Evolutionary conservation across 1,140 invertebrate species (phyloP), one percentile per base, ranked within the genome.

Genomic region (Neodiprion pinetum): DNA sequence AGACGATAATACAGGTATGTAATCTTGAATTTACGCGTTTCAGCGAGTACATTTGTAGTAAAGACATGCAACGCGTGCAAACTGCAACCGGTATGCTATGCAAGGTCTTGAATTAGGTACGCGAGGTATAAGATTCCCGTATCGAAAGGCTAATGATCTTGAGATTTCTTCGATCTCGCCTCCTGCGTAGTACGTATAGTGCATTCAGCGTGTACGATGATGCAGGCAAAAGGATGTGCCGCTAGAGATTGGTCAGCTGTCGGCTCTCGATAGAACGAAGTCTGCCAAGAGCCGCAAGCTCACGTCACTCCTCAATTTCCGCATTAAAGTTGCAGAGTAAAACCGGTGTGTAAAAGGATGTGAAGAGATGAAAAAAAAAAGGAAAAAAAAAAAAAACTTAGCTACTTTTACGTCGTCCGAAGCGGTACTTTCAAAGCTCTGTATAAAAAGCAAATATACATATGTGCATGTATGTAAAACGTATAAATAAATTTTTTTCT

Each of bases 111-210:
- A 40, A 40, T 40, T 40, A 40, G 28, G 28, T 40, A 40, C 28
- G 2, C 28, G 28, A 40, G 28, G 28, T 3, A 40, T 40, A 40
- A 40, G 28, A 40, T 40, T 2, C 28, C 28, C 28, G 28, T 17
- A 61, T 61, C 53, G 11, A 17, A 61, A 61, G 53, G 53, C 53
- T 61, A 61, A 61, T 61, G 53, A 61, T 61, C 53, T 61, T 17
- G 53, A 61, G 53, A 14, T 12, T 61, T 40, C 28, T 5, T 40
- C n/a, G 53, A 61, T 5, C 11, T 40, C 9, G 53, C 8, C n/a
- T 61, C 53, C 53, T 61, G 53, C 53, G n/a, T 53, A 53, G 50
- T 53, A 11, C n/a, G n/a, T 14, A 61, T 61, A 61, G 7, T 0
- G 11, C 11, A 61, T 61, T 61, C 53, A 14, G 28, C 28, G 2